Evolutionary conservation across 2,797 vertebrate genomes (phyloP).

Genomic region (Nannoperca australis): DNA sequence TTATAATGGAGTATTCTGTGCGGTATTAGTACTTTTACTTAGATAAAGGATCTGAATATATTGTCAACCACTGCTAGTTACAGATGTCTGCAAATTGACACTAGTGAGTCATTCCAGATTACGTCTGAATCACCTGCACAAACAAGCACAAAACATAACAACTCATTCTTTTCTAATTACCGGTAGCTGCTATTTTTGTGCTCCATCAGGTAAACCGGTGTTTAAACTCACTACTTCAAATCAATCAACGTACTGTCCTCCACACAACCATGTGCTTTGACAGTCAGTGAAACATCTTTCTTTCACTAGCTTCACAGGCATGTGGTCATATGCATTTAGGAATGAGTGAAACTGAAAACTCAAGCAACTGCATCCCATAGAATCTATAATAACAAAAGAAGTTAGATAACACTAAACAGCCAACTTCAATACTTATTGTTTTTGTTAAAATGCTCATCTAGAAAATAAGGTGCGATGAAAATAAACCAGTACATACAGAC

Average conservation of each 20-base stretch:
- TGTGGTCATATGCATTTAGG: background rate
- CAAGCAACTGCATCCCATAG: background rate
- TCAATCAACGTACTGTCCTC: background rate
- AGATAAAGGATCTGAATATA: background rate
- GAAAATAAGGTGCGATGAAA: background rate
- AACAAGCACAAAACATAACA: background rate
- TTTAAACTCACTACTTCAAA: background rate
- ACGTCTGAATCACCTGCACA: background rate
- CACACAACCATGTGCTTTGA: slow-evolving; percentile 1
- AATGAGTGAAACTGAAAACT: background rate
- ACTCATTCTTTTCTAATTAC: background rate
- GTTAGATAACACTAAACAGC: background rate
- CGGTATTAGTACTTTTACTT: background rate
- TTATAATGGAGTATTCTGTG: background rate
- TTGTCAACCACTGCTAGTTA: background rate
- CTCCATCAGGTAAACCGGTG: too few relatives aligned
- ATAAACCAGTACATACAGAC: slow-evolving; percentile 2
- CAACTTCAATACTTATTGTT: background rate
- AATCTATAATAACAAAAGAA: background rate
- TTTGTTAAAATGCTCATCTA: background rate
- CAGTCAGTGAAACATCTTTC: background rate
- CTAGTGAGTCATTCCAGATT: background rate
- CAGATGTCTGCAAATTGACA: background rate
- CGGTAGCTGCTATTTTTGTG: background rate
- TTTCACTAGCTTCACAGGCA: background rate